Base-by-base conservation (phyloP, 2,888 invertebrate genomes). In the Hedya salicella region DNA sequence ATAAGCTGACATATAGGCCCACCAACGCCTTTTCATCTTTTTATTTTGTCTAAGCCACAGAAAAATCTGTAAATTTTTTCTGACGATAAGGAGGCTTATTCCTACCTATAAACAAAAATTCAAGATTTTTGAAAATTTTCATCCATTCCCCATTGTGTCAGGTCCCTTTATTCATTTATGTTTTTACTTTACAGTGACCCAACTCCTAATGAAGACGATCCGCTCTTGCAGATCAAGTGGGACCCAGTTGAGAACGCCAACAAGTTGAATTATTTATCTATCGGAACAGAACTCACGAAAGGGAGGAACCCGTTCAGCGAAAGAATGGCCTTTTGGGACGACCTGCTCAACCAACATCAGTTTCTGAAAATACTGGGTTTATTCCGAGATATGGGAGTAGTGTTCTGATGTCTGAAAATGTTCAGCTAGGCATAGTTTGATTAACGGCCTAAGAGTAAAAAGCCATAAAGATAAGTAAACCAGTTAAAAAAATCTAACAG, bases 281-380 rank as follows among this genome's bases (percentile, higher is more conserved):
- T 92, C 69, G 88, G 86, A 1, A 76, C 84, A 17, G 89, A 91
- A 71, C 78, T 92, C 13, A 89, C 90, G 1, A 89, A 88, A 69
- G 91, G 91, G 5, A 80, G 82, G 63, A 90, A 90, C 69, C 92
- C 92, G 1, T 89, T 86, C 68, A 71, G 80, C n/a, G 89, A 89
- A 36, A 78, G 92, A 71, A 90, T 92, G 89, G 71, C 75, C 11
- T 90, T 91, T 73, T 92, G 92, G 92, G 92, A 92, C 36, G 70
- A 86, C 44, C 77, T 92, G 4, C 87, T 88, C 66, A 76, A 79
- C 63, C 85, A 89, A 70, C 80, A 88, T 70, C 75, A 75, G 56
- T 83, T 88, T 48, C 72, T 89, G 8, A 85, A 83, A 75, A 75
- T 84, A 44, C 69, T 87, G 16, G 77, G 84, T 48, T 83, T 89